phyloP scores from a whole-genome alignment of 2,113 vertebrate genomes.

The Lophura nycthemera region DNA sequence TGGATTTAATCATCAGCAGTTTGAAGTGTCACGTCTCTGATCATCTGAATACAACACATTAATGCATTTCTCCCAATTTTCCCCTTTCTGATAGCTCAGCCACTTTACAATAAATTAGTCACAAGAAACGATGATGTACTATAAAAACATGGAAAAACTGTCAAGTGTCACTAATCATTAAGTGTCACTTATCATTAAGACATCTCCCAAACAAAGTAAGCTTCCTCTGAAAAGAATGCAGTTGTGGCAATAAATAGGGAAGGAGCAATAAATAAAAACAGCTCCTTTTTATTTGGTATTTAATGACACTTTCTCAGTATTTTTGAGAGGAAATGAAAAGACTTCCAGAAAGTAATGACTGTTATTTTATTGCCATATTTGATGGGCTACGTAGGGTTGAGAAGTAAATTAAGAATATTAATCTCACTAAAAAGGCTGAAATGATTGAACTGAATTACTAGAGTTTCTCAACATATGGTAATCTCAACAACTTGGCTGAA shows the following conservation, averaged over 20 bases:
- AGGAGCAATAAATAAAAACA: not conserved
- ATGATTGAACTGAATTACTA: not conserved
- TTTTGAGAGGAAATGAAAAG: not conserved
- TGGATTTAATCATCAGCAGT: not conserved
- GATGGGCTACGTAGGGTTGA: not conserved
- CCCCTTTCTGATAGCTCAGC: not conserved
- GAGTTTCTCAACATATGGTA: not conserved
- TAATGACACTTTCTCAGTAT: not conserved
- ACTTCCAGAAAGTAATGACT: not conserved
- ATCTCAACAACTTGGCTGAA: not conserved
- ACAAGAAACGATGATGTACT: not conserved
- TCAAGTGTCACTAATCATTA: not conserved
- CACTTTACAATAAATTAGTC: not conserved
- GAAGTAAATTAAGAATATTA: not conserved
- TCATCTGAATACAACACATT: not conserved
- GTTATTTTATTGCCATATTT: not conserved
- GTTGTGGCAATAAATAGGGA: not conserved
- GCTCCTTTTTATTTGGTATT: not conserved
- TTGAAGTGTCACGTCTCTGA: not conserved
- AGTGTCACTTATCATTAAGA: not conserved
- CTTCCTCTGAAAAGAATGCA: not conserved
- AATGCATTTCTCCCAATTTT: not conserved
- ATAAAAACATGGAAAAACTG: not conserved
- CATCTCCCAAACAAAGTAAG: not conserved
- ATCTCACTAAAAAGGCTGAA: not conserved